phyloP scores from a whole-genome alignment of 2,797 vertebrate genomes.

The Botia kubotai region DNA sequence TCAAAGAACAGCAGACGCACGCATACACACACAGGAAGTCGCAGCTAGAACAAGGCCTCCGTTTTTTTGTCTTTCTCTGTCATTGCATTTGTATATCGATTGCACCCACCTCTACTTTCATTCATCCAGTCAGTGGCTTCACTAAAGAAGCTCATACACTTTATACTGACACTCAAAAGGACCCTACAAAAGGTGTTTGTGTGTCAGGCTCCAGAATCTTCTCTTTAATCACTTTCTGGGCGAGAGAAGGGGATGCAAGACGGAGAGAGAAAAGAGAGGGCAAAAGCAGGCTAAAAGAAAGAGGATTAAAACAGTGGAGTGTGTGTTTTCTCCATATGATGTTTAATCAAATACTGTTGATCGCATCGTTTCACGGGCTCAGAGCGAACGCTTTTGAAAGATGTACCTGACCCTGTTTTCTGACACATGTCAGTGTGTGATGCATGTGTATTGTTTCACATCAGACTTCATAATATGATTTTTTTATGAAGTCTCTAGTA shows the following conservation, averaged over 20 bases:
- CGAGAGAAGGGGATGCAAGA: constrained; percentile 5
- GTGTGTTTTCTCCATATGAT: constrained; percentile 42
- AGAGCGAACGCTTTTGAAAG: constrained; percentile 26
- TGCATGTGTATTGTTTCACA: constrained; percentile 37
- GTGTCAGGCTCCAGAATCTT: constrained; percentile 51
- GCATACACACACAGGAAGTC: constrained; percentile 22
- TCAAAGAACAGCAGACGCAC: constrained; percentile 52
- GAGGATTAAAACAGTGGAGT: constrained; percentile 30
- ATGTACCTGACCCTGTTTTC: constrained; percentile 52
- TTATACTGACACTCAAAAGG: constrained; percentile 62
- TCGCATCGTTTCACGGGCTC: constrained; percentile 39
- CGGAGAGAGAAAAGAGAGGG: constrained; percentile 10
- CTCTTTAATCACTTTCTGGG: constrained; percentile 48
- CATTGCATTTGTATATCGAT: constrained; percentile 59
- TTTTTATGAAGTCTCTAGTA: constrained; percentile 10
- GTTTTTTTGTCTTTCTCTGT: constrained; percentile 18
- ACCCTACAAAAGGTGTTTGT: constrained; percentile 60
- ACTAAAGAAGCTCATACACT: constrained; percentile 55
- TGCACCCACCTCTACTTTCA: constrained; percentile 45
- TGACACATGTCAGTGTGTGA: constrained; percentile 28
- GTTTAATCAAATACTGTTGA: constrained; percentile 52
- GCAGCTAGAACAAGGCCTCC: constrained; percentile 32
- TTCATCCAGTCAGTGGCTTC: constrained; percentile 56
- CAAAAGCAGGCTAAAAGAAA: constrained; percentile 2
- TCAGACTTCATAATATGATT: background rate